Base-by-base conservation (phyloP, 2,888 invertebrate species). In the Ferdinandea cuprea region DNA sequence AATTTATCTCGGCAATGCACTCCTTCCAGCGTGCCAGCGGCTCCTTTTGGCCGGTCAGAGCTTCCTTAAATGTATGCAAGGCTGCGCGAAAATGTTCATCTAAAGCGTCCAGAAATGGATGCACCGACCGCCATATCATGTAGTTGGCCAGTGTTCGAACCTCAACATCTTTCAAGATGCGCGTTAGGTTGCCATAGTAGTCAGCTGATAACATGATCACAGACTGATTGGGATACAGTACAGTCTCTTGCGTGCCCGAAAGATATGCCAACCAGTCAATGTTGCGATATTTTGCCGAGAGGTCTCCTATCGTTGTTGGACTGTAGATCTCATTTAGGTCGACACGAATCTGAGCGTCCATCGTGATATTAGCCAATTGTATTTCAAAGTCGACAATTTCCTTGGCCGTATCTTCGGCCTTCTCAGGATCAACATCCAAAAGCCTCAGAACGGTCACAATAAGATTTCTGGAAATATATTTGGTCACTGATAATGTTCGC, bases 1-100 rank as follows among this genome's bases (percentile, higher is more conserved):
- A 95, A 88, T 96, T 96, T 1, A 97, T 96, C 85, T 97, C 97
- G 5, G 94, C 94, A 0, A 98, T 95, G 88, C 98, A 98, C 86
- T 95, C 96, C 85, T 96, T 92, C 97, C 97, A 98, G 0, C 95
- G 94, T 86, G 97, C 96, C 88, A 96, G 94, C 0, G 95, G 93
- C 1, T 96, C 96, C 87, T 96, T 96, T 0, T 96, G 94, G 0
- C 97, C 98, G 87, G 96, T 94, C 19, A 98, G 91, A 0, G 96
- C 96, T 88, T 96, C 96, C 50, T 96, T 80, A 21, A 86, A 85
- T 1, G 81, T 85, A 11, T 86, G 84, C 15, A 72, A 50, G 0
- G 85, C 79, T 40, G 69, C 77, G 35, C 83, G 72, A 30, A 86
- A 85, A 9, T 72, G 69, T 35, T 85, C 85, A 32, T 85, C 85